Percentiles rank a stretch among this genome's conserved stretches.
Evolutionary conservation across 2,113 vertebrate species (phyloP).

Genomic region (Pachypanchax playfairii): DNA sequence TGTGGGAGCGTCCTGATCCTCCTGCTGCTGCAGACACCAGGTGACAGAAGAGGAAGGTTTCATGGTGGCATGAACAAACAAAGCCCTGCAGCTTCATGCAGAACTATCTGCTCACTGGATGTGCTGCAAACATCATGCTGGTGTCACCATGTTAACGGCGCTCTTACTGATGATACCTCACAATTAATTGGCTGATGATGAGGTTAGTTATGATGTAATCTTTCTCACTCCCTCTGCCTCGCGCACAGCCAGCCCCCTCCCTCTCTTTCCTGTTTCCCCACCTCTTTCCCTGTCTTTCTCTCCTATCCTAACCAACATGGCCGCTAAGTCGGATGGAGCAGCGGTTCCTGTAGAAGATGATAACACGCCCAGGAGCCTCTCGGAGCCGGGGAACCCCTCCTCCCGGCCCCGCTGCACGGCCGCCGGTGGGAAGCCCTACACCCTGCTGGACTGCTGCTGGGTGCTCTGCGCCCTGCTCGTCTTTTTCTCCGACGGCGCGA

Average conservation of each 20-base stretch:
- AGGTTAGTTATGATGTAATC: constrained; percentile 79
- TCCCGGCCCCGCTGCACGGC: constrained; percentile 60
- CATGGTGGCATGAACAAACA: background rate
- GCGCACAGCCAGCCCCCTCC: constrained; percentile 30
- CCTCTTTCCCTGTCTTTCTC: constrained; percentile 72
- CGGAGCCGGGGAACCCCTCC: constrained; percentile 70
- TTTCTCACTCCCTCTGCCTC: constrained; percentile 55
- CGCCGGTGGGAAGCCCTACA: constrained; percentile 78
- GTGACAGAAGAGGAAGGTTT: background rate
- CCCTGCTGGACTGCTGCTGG: constrained; percentile 90
- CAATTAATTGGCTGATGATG: constrained; percentile 77
- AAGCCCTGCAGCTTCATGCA: background rate
- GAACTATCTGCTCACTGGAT: background rate
- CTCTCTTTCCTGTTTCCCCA: constrained; percentile 58
- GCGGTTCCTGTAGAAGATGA: constrained; percentile 83
- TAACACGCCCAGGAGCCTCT: constrained; percentile 68
- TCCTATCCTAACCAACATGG: constrained; percentile 90
- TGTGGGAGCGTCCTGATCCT: too few species aligned
- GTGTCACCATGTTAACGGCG: constrained; percentile 57
- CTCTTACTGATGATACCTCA: constrained; percentile 51
- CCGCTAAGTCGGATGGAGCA: constrained; percentile 95
- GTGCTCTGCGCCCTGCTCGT: constrained; percentile 90
- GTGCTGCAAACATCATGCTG: constrained; percentile 35
- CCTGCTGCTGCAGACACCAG: constrained; percentile 16
- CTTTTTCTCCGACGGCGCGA: constrained; percentile 95